A percentile compares a stretch with the other conserved stretches of the same genome.
Conservation (phyloP, 2,113 vertebrate species). For the Canis aureus region DNA sequence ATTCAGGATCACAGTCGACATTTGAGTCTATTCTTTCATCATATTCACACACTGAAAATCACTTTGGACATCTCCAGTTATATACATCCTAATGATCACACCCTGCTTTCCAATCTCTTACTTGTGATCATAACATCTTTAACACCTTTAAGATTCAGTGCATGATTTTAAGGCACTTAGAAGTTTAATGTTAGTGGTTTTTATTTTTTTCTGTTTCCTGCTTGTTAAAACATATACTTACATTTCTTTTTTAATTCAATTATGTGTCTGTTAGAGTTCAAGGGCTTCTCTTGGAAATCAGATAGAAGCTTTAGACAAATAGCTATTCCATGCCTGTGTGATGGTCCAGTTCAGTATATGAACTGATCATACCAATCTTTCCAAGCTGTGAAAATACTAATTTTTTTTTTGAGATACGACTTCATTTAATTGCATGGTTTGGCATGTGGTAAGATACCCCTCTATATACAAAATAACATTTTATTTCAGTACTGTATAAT, state of each 20-base stretch:
- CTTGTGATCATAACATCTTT: neutral
- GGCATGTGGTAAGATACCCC: neutral
- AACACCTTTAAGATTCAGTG: neutral
- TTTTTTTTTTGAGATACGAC: neutral
- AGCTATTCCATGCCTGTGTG: neutral
- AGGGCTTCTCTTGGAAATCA: neutral
- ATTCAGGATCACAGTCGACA: neutral
- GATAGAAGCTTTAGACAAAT: neutral
- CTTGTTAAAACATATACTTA: neutral
- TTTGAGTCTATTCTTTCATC: neutral
- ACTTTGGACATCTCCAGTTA: neutral
- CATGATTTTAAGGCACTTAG: neutral
- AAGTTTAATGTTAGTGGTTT: neutral
- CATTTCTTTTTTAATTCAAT: slow-evolving; percentile 1
- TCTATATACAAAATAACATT: neutral
- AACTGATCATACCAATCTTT: neutral
- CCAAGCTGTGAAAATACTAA: neutral
- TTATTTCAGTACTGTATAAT: neutral
- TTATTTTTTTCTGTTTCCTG: neutral
- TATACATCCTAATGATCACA: neutral
- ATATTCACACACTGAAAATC: neutral
- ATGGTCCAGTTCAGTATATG: neutral
- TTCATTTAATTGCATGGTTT: neutral
- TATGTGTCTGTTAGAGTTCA: neutral
- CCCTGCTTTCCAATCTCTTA: neutral